These are phyloP conservation scores for Euproctis similis DNA, from an alignment of 2,888 invertebrate genomes.

Conservation along the genomic window DNA sequence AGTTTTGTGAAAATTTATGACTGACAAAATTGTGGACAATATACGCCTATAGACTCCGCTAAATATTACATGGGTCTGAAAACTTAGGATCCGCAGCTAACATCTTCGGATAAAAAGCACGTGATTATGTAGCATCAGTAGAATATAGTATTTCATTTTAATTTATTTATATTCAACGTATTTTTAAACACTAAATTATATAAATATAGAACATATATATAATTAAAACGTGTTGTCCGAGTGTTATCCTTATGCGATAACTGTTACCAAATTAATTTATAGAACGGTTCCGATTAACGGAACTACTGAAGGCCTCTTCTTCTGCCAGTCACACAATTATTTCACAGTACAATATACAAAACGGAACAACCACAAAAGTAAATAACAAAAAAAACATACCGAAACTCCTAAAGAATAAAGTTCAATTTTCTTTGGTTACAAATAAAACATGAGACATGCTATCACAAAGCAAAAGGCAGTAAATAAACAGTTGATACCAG, in stretches of 20 bases:
- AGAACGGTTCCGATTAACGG: slow-evolving; percentile 63
- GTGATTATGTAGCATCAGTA: no score
- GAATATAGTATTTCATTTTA: no score
- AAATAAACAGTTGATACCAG: slow-evolving; percentile 73
- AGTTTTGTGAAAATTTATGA: no score
- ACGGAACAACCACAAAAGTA: slow-evolving; percentile 18
- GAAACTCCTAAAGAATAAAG: slow-evolving; percentile 21
- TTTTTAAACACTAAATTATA: no score
- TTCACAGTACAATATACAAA: slow-evolving; percentile 15
- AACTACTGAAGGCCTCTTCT: slow-evolving; percentile 62
- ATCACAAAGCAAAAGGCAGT: slow-evolving; percentile 39
- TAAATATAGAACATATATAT: no score
- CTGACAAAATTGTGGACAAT: no score
- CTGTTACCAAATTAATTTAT: slow-evolving; percentile 62
- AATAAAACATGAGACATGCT: slow-evolving; percentile 32
- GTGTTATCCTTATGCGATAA: slow-evolving; percentile 25
- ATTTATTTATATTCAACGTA: no score
- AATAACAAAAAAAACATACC: slow-evolving; percentile 23
- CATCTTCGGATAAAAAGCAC: no score
- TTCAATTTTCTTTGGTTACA: slow-evolving; percentile 21
- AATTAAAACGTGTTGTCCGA: slow-evolving; percentile 20
- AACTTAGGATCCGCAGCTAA: no score
- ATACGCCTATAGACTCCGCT: no score
- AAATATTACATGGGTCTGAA: no score
- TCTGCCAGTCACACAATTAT: slow-evolving; percentile 55